These are phyloP conservation scores for Eupithecia insigniata DNA, from an alignment of 2,888 invertebrate species.

Conservation along the genomic window DNA sequence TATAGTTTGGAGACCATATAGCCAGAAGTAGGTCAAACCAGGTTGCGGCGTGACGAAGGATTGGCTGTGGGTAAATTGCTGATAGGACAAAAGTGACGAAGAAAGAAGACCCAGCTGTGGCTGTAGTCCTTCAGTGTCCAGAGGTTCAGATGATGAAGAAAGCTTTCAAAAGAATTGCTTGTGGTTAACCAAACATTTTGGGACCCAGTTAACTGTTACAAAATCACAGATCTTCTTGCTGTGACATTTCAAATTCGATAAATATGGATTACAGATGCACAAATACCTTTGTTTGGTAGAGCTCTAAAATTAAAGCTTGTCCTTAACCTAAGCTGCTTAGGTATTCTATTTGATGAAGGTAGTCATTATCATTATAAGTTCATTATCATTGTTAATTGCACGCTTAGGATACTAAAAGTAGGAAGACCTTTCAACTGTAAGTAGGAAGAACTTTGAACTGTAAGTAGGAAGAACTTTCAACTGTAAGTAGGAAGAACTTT, in stretches of 20 bases:
- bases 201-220: not conserved
- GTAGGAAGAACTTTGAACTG: no score
- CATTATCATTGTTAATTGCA: not conserved
- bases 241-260: not conserved
- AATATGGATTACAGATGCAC: no score
- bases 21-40: not conserved
- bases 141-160: not conserved
- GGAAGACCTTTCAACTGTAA: no score
- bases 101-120: not conserved
- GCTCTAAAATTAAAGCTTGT: not conserved
- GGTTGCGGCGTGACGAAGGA: not conserved
- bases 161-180: not conserved
- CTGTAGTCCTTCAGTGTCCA: not conserved
- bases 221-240: not conserved
- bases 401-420: not conserved
- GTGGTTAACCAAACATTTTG: not conserved
- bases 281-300: no score
- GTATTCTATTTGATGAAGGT: not conserved
- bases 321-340: not conserved
- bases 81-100: not conserved
- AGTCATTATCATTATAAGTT: not conserved
- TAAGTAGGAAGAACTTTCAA: conserved; percentile 1
- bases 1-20: not conserved
- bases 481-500: conserved; percentile 1
- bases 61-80: not conserved